Conservation (phyloP, 2,888 invertebrate species). For the Cheilosia scutellata region DNA sequence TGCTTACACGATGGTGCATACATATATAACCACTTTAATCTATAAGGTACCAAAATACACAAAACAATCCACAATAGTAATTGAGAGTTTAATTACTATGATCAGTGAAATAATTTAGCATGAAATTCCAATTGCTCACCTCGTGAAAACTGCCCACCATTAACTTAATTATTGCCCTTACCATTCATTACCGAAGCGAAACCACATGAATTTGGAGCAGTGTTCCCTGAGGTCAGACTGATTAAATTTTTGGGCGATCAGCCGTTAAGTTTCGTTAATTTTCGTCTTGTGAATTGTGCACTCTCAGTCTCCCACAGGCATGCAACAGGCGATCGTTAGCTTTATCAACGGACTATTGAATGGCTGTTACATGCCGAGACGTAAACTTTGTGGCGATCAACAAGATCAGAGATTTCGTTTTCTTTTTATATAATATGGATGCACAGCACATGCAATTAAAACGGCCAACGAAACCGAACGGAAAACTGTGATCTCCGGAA, state of each 20-base stretch:
- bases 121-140: conserved; percentile 36
- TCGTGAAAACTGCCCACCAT: conserved; percentile 34
- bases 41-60: neutral
- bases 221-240: conserved; percentile 79
- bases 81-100: conserved; percentile 19
- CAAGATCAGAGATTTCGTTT: conserved; percentile 48
- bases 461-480: conserved; percentile 52
- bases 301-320: neutral
- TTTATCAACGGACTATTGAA: conserved; percentile 22
- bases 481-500: conserved; percentile 69
- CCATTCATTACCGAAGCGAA: conserved; percentile 52
- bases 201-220: conserved; percentile 57
- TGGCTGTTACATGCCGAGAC: conserved; percentile 9
- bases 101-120: conserved; percentile 24
- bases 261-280: conserved; percentile 83
- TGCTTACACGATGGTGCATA: too few relatives aligned
- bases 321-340: conserved; percentile 27
- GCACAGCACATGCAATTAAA: conserved; percentile 39
- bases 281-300: conserved; percentile 53
- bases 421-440: conserved; percentile 1
- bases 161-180: conserved; percentile 53
- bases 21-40: neutral
- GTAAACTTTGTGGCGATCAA: conserved; percentile 31
- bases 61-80: neutral
- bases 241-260: conserved; percentile 84